These are phyloP conservation scores for Aphis gossypii DNA, from an alignment of 1,140 invertebrate genomes.

Conservation along the genomic window DNA sequence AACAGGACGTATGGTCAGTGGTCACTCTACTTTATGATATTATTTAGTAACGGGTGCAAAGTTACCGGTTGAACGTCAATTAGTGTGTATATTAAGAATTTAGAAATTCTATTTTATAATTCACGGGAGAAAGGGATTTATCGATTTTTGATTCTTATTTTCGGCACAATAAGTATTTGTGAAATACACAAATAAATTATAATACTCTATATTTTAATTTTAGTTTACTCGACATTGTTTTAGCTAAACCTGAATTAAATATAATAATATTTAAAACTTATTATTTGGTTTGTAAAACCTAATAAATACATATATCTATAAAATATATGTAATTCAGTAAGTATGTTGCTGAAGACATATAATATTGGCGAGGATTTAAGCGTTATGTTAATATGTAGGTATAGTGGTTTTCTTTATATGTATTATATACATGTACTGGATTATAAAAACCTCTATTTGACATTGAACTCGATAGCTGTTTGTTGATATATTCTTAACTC, in stretches of 20 bases:
- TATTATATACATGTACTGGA: not conserved
- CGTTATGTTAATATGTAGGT: not conserved
- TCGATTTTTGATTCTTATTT: not conserved
- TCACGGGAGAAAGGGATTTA: not conserved
- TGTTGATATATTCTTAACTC: not conserved
- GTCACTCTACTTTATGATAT: too few relatives aligned
- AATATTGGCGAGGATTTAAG: not conserved
- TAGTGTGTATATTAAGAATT: too few relatives aligned
- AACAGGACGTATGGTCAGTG: too few relatives aligned
- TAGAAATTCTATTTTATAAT: too few relatives aligned
- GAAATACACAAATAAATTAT: not conserved
- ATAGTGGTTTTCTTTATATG: not conserved
- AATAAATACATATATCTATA: not conserved
- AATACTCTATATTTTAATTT: not conserved
- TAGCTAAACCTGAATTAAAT: not conserved
- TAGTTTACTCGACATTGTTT: not conserved
- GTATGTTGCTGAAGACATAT: conserved; percentile 4
- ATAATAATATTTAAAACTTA: not conserved
- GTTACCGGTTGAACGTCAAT: too few relatives aligned
- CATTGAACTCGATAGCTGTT: not conserved
- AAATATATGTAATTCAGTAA: conserved; percentile 10
- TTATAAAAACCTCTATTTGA: not conserved
- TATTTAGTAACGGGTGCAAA: too few relatives aligned
- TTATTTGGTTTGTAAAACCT: not conserved
- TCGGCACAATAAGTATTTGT: too few relatives aligned